phyloP scores from a whole-genome alignment of 2,888 invertebrate genomes.

The Meloe dianella region DNA sequence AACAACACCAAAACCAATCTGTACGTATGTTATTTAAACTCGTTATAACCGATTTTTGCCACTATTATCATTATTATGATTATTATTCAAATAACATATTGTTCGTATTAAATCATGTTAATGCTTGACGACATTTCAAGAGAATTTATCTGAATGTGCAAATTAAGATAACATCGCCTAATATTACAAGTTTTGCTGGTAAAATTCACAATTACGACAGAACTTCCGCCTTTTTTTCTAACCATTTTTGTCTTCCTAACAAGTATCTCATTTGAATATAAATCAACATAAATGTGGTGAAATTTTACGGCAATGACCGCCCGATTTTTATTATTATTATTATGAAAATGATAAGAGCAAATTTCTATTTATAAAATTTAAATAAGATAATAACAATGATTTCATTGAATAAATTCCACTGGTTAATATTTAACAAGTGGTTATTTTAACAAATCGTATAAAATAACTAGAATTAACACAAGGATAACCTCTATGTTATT shows the following conservation, averaged over 20 bases:
- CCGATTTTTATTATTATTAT: not conserved
- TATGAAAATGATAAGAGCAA: not conserved
- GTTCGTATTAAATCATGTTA: not conserved
- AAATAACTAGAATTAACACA: conserved; percentile 12
- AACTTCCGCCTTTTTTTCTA: not conserved
- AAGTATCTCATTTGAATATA: conserved; percentile 2
- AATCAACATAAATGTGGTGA: not conserved
- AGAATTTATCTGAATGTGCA: not conserved
- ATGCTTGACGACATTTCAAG: not conserved
- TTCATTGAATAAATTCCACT: conserved; percentile 1
- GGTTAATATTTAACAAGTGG: not conserved
- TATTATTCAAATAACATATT: not conserved
- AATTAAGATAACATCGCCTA: not conserved
- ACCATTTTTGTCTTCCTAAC: not conserved
- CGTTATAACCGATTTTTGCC: not conserved
- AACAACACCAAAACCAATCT: conserved; percentile 18
- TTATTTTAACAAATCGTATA: conserved; percentile 5
- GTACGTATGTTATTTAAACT: conserved; percentile 9
- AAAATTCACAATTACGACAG: not conserved
- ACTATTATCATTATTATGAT: too few relatives aligned
- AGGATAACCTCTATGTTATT: conserved; percentile 10
- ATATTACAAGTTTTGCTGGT: not conserved
- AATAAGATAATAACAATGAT: conserved; percentile 1
- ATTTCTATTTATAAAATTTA: not conserved
- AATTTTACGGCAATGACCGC: not conserved